Evolutionary conservation across 1,140 invertebrate species (phyloP), one percentile per base, ranked within the genome.

Genomic region (Bombus confusus): DNA sequence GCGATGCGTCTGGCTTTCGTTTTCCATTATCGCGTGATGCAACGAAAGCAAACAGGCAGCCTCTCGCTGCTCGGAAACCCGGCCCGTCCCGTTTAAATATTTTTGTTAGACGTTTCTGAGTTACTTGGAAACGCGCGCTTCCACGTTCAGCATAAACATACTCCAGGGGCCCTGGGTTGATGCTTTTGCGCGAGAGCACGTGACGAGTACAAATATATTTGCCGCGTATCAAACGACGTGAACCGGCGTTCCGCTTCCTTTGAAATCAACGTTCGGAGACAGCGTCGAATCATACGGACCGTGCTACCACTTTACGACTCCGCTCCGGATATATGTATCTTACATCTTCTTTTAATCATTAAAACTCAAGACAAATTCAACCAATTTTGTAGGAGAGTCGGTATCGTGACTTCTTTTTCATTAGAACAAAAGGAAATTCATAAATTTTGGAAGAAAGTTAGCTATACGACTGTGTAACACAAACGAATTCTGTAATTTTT

Each of bases 21-120:
- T 86, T 81, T 86, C 84, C 87, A 90, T 87, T 90, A 88, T 89
- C 72, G 80, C 87, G 75, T 83, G 85, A 75, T 85, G 82, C 87
- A 88, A 85, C 83, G 75, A 91, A 93, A 91, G 86, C 86, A 92
- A 92, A 92, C 87, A 86, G 66, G 52, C 76, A 74, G 52, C 34
- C 68, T 43, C 64, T 72, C 73, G 71, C 66, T 59, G 69, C 78
- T 76, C 86, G 80, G 80, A 83, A 88, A 92, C 87, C 79, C 39
- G 47, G 47, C 47, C 80, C 87, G 90, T 92, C 91, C 86, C 86
- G 90, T 93, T 93, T 91, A 92, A 92, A 92, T 92, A 92, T 93
- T 92, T 92, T 93, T 83, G 85, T 93, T 92, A 88, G 89, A 88
- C 91, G 88, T 91, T 91, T 91, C 84, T 79, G 88, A 89, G 85